A percentile compares a stretch with the other conserved stretches of the same genome.
Evolutionary conservation across 1,140 invertebrate genomes (phyloP).

Genomic region (Manduca sexta): DNA sequence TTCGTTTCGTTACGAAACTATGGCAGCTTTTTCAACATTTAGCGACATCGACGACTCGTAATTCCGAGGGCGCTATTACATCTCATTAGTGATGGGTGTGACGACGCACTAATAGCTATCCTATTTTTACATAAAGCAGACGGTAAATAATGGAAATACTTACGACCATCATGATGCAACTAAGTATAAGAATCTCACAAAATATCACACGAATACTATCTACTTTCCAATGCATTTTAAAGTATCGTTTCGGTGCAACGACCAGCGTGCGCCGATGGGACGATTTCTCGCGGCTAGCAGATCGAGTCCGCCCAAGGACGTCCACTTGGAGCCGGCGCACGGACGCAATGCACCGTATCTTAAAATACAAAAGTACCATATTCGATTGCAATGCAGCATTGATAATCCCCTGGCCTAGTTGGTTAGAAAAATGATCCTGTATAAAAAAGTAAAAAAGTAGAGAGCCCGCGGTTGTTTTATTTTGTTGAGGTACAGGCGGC

Average conservation of each 20-base stretch:
- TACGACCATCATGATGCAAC: neutral
- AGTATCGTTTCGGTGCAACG: slow-evolving; percentile 66
- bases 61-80: slow-evolving; percentile 44
- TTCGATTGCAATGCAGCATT: slow-evolving; percentile 20
- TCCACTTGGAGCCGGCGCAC: slow-evolving; percentile 47
- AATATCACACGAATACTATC: slow-evolving; percentile 44
- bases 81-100: slow-evolving; percentile 45
- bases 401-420: slow-evolving; percentile 48
- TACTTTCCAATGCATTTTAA: slow-evolving; percentile 70
- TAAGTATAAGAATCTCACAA: slow-evolving; percentile 4
- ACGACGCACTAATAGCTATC: slow-evolving; percentile 1
- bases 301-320: slow-evolving; percentile 72
- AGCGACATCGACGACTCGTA: slow-evolving; percentile 43
- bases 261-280: slow-evolving; percentile 56
- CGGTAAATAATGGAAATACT: neutral
- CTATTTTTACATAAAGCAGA: slow-evolving; percentile 1
- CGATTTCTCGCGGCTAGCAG: slow-evolving; percentile 66
- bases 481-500: slow-evolving; percentile 52
- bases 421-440: slow-evolving; percentile 72
- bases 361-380: slow-evolving; percentile 16
- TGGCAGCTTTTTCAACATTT: slow-evolving; percentile 38
- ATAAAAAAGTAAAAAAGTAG: slow-evolving; percentile 64
- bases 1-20: slow-evolving; percentile 41
- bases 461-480: slow-evolving; percentile 64
- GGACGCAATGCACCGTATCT: slow-evolving; percentile 29